Evolutionary conservation across 2,797 vertebrate genomes (phyloP).

Genomic region (Apogon hyalosoma): DNA sequence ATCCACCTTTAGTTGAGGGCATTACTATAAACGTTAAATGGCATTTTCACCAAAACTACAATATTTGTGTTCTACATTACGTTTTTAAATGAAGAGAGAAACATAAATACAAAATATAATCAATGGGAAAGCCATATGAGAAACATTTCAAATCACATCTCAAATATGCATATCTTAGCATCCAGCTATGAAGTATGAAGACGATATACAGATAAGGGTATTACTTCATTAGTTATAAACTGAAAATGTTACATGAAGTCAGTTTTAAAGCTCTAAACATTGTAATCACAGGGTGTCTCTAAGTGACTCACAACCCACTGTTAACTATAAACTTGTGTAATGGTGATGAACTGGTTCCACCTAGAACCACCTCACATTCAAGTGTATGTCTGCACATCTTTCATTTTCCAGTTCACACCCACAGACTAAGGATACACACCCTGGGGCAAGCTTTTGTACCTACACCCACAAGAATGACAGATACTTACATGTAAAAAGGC

Average conservation of each 20-base stretch:
- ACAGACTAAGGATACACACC: slow-evolving; percentile 9
- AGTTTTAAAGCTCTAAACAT: not conserved
- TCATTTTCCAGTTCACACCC: slow-evolving; percentile 10
- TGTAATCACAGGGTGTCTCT: not conserved
- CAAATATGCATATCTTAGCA: not conserved
- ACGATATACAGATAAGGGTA: not conserved
- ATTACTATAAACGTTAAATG: not conserved
- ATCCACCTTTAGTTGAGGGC: not conserved
- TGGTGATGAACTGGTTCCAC: slow-evolving; percentile 1
- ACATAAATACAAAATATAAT: not conserved
- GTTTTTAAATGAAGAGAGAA: slow-evolving; percentile 3
- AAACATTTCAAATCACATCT: not conserved
- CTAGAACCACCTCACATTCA: slow-evolving; percentile 9
- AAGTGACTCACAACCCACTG: slow-evolving; percentile 17
- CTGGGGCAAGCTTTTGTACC: not conserved
- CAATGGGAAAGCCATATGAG: not conserved
- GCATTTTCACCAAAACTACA: not conserved
- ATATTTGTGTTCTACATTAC: not conserved
- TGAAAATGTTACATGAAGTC: not conserved
- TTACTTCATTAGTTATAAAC: not conserved
- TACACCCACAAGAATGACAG: slow-evolving; percentile 1
- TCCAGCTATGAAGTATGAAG: not conserved
- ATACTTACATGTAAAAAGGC: slow-evolving; percentile 90
- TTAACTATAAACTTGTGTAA: slow-evolving; percentile 18
- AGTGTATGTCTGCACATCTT: not conserved